Percentiles rank a stretch among this genome's conserved stretches.
Evolutionary conservation across 2,113 vertebrate genomes (phyloP).

Genomic region (Ursus arctos): DNA sequence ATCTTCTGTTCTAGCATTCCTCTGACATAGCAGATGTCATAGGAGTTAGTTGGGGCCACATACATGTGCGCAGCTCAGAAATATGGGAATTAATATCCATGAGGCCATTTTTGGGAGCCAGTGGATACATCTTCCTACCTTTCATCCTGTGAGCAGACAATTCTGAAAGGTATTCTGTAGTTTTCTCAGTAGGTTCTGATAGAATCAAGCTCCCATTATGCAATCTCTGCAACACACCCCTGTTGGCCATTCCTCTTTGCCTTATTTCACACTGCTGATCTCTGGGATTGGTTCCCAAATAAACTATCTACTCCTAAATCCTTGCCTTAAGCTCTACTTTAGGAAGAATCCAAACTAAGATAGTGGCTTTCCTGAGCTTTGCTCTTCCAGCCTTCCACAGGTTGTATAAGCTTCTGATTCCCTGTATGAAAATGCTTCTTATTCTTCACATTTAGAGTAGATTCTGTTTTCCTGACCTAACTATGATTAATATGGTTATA

Average conservation of each 20-base stretch:
- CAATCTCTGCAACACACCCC: not conserved
- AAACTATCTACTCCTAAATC: not conserved
- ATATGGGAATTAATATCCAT: not conserved
- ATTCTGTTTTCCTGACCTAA: slow-evolving; percentile 1
- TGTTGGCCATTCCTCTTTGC: not conserved
- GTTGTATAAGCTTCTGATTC: not conserved
- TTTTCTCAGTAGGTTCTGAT: not conserved
- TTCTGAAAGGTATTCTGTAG: not conserved
- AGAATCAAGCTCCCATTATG: not conserved
- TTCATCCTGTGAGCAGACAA: not conserved
- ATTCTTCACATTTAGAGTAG: not conserved
- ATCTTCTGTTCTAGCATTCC: not conserved
- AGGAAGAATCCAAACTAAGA: not conserved
- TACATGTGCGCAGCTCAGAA: not conserved
- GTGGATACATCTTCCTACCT: not conserved
- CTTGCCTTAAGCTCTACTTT: not conserved
- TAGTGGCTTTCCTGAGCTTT: not conserved
- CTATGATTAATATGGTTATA: not conserved
- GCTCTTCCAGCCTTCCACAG: not conserved
- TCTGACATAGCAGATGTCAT: not conserved
- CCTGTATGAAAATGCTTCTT: not conserved
- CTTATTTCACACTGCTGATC: not conserved
- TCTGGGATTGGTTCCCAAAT: not conserved
- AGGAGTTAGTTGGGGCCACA: not conserved
- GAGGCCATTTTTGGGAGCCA: not conserved